Evolutionary conservation across 2,113 vertebrate species (phyloP), one percentile per base, ranked within the genome.

Genomic region (Natator depressus): DNA sequence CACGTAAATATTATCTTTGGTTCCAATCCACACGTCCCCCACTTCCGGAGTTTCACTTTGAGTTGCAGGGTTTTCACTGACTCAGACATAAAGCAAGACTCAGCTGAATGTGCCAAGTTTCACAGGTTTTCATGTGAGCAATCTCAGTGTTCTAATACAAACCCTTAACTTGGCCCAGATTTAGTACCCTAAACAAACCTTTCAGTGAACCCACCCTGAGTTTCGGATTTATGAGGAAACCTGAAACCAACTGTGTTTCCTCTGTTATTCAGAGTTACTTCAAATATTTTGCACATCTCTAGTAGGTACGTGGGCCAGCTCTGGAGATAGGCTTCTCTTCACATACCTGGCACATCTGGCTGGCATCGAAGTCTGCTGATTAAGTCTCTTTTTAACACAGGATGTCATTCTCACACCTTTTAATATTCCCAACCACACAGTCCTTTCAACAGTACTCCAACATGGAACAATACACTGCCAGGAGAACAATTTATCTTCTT

Each of bases 191-290:
- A 82, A 95, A 75, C 29, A 89, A 94, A 49, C 24, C 76, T 93
- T 53, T 7, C 22, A 12, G 47, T 42, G 91, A 29, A 46, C 69
- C n/a, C 69, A 69, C 20, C 29, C 19, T 4, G 55, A 75, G 78
- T 92, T 75, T 93, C 85, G 92, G 42, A 35, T 86, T 86, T 65
- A 81, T 57, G 78, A 75, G 49, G 5, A 1, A 19, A 46, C 47
- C 80, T 87, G 87, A 57, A 76, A 81, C 38, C 5, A 27, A 76
- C 22, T 94, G 8, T 87, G 79, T 92, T 92, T 2, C 80, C 42
- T 35, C 12, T 5, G 2, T 51, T 90, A 22, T 46, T 0, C 0
- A 84, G n/a, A 0, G 0, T 87, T 90, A 65, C 84, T 87, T 47
- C 2, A 6, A 90, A 80, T 2, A 10, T 4, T 42, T 84, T 76